phyloP scores from a whole-genome alignment of 53 echinoderm and acorn worm genomes.

The Apostichopus leukothele region DNA sequence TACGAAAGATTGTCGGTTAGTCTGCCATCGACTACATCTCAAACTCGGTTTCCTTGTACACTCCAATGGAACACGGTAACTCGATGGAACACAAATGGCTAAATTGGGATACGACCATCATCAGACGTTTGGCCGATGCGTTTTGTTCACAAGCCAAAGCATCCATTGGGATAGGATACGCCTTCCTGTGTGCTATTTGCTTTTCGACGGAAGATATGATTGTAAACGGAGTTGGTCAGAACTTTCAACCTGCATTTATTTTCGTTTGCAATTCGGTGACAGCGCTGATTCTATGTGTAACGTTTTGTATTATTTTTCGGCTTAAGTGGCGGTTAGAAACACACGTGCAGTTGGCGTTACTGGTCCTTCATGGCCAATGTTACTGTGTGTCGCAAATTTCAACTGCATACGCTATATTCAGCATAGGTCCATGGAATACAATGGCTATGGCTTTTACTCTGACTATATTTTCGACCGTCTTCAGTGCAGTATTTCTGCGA shows the following conservation, averaged over 20 bases:
- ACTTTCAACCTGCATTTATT: background rate
- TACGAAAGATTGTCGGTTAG: too few species aligned
- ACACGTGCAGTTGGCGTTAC: background rate
- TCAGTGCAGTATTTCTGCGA: background rate
- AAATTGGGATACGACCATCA: too few species aligned
- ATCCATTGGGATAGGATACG: slow-evolving; percentile 1
- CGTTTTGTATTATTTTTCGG: background rate
- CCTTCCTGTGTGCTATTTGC: background rate
- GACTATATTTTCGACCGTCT: background rate
- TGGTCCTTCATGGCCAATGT: background rate
- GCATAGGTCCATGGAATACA: slow-evolving; percentile 18
- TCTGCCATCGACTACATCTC: too few species aligned
- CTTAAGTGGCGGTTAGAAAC: background rate
- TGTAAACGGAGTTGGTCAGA: background rate
- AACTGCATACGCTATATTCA: slow-evolving; percentile 7
- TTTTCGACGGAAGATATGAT: slow-evolving; percentile 2
- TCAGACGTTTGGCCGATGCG: too few species aligned
- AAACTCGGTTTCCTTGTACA: too few species aligned
- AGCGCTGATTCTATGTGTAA: background rate
- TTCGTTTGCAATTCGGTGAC: background rate
- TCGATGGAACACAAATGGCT: too few species aligned
- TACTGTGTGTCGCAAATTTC: background rate
- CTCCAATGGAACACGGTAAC: too few species aligned
- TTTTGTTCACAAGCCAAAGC: background rate
- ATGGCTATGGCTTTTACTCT: slow-evolving; percentile 3